Percentiles rank a stretch among this genome's conserved stretches.
Evolutionary conservation across 2,797 vertebrate genomes (phyloP).

Genomic region (Chelidonichthys spinosus): DNA sequence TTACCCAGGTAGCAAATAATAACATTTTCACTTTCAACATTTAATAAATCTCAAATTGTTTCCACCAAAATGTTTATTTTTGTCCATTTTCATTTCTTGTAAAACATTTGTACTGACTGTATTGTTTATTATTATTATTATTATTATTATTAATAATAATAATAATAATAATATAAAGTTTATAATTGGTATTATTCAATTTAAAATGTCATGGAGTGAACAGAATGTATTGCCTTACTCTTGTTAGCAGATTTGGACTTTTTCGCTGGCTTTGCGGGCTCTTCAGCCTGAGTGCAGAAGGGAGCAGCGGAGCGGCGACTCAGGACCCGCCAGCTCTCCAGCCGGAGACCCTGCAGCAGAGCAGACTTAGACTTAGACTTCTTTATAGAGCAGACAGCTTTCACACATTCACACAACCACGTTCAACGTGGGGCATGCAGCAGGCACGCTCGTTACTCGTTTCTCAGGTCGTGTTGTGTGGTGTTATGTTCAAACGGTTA

Average conservation of each 20-base stretch:
- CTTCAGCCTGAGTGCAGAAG: slow-evolving; percentile 70
- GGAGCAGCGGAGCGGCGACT: slow-evolving; percentile 46
- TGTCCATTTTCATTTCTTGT: too few species aligned
- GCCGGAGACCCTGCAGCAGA: slow-evolving; percentile 64
- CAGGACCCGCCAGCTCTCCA: slow-evolving; percentile 65
- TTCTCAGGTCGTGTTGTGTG: too few species aligned
- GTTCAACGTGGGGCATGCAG: not conserved
- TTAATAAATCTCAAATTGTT: too few species aligned
- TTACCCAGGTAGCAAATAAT: too few species aligned
- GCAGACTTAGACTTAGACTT: not conserved
- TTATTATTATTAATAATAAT: too few species aligned
- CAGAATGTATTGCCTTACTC: slow-evolving; percentile 61
- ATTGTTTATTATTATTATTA: too few species aligned
- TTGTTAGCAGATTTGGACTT: slow-evolving; percentile 67
- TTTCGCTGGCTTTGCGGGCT: slow-evolving; percentile 56
- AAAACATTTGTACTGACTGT: too few species aligned
- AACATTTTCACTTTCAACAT: too few species aligned
- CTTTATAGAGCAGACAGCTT: not conserved
- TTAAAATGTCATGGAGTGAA: not conserved
- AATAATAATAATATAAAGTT: too few species aligned
- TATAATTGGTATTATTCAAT: not conserved
- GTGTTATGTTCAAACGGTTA: too few species aligned
- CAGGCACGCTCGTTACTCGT: too few species aligned
- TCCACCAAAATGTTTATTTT: too few species aligned
- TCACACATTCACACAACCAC: not conserved